phyloP scores from a whole-genome alignment of 2,797 vertebrate genomes.

The Falco concolor region DNA sequence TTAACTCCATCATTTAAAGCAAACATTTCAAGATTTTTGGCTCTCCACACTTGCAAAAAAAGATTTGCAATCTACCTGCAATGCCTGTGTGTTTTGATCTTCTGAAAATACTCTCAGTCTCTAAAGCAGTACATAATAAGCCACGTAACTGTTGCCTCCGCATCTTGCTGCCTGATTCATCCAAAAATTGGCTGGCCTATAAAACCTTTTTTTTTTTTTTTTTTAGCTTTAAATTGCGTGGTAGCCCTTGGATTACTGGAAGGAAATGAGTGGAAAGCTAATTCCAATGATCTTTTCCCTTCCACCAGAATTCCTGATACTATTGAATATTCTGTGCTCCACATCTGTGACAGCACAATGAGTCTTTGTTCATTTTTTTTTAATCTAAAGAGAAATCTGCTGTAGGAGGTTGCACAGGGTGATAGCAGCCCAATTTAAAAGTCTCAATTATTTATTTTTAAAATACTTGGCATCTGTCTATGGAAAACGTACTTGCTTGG shows the following conservation, averaged over 20 bases:
- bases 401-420: slow-evolving; percentile 50
- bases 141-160: not conserved
- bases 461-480: slow-evolving; percentile 57
- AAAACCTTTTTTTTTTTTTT: not conserved
- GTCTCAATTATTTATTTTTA: slow-evolving; percentile 67
- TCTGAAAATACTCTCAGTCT: slow-evolving; percentile 35
- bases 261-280: slow-evolving; percentile 30
- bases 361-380: slow-evolving; percentile 59
- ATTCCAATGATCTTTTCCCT: slow-evolving; percentile 35
- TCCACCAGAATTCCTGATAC: slow-evolving; percentile 35
- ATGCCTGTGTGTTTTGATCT: not conserved
- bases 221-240: slow-evolving; percentile 18
- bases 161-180: not conserved
- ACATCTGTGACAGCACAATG: slow-evolving; percentile 61
- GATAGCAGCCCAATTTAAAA: slow-evolving; percentile 60
- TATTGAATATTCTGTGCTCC: slow-evolving; percentile 34
- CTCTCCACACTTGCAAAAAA: not conserved
- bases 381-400: slow-evolving; percentile 52
- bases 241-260: slow-evolving; percentile 1
- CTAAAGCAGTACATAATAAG: not conserved
- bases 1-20: slow-evolving; percentile 40
- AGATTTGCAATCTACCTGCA: not conserved
- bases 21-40: slow-evolving; percentile 47
- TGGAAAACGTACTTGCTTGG: slow-evolving; percentile 45
- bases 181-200: slow-evolving; percentile 19